Evolutionary conservation across 2,113 vertebrate species (phyloP).

Genomic region (Corydoras maculifer): DNA sequence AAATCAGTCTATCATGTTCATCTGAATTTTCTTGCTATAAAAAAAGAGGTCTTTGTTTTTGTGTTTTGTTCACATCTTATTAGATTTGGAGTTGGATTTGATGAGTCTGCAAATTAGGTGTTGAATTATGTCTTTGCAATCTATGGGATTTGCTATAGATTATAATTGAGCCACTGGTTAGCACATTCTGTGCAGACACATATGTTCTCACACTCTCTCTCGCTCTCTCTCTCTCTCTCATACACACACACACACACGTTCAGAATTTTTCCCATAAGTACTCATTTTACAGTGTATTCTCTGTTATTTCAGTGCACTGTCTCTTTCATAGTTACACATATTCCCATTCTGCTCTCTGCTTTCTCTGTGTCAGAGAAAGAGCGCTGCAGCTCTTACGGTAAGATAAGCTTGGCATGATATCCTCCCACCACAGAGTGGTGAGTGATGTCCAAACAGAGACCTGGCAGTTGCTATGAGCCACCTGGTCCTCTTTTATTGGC

Average conservation of each 20-base stretch:
- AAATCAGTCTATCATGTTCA: too few relatives aligned
- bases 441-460: conserved; percentile 34
- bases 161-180: neutral
- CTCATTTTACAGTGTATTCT: too few relatives aligned
- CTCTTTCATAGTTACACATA: neutral
- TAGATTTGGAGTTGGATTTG: too few relatives aligned
- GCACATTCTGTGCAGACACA: neutral
- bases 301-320: neutral
- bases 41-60: too few relatives aligned
- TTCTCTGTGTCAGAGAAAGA: too few relatives aligned
- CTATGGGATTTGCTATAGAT: too few relatives aligned
- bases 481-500: conserved; percentile 41
- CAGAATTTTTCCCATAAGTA: conserved; percentile 13
- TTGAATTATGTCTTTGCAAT: too few relatives aligned
- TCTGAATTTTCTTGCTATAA: too few relatives aligned
- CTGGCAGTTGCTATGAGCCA: conserved; percentile 38
- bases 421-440: conserved; percentile 27
- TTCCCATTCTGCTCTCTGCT: neutral
- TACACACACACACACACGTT: conserved; percentile 5
- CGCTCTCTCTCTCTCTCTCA: conserved; percentile 23
- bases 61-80: too few relatives aligned
- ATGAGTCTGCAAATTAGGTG: too few relatives aligned
- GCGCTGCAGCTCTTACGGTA: conserved; percentile 17
- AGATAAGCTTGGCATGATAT: conserved; percentile 34
- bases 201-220: conserved; percentile 14